Percentiles rank a stretch among this genome's conserved stretches.
These are phyloP conservation scores for Aphaenogaster ashmeadi DNA, from an alignment of 1,140 invertebrate genomes.

Conservation along the genomic window DNA sequence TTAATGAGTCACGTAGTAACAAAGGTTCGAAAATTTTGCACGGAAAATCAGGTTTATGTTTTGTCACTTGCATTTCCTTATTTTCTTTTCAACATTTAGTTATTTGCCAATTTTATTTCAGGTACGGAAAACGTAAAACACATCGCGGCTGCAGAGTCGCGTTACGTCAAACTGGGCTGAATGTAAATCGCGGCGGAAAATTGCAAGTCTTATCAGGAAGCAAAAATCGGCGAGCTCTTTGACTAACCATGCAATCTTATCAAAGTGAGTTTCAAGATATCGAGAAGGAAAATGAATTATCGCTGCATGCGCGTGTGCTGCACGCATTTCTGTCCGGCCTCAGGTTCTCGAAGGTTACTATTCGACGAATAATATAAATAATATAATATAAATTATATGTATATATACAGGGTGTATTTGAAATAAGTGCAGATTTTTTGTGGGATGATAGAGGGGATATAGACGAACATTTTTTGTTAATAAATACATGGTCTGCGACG, in stretches of 20 bases:
- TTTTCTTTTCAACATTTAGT: neutral
- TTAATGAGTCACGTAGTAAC: neutral
- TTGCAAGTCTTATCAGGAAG: constrained; percentile 9
- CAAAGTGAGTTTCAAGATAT: neutral
- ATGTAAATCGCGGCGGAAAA: neutral
- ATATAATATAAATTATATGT: neutral
- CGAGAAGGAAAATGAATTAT: constrained; percentile 9
- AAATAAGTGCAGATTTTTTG: no score
- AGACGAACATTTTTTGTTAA: no score
- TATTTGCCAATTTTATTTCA: neutral
- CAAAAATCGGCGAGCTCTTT: no score
- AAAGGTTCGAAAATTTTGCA: neutral
- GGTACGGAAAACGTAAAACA: neutral
- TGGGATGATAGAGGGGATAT: no score
- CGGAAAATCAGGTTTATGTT: neutral
- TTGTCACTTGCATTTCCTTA: neutral
- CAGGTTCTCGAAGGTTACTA: constrained; percentile 30
- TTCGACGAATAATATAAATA: neutral
- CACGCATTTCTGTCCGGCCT: neutral
- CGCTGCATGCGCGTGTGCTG: neutral
- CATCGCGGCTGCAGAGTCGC: neutral
- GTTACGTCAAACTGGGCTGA: neutral
- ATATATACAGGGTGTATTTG: no score
- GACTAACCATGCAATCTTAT: neutral
- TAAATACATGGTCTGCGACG: no score